These are phyloP conservation scores for Guaruba guarouba DNA, from an alignment of 2,113 vertebrate genomes.

Conservation along the genomic window DNA sequence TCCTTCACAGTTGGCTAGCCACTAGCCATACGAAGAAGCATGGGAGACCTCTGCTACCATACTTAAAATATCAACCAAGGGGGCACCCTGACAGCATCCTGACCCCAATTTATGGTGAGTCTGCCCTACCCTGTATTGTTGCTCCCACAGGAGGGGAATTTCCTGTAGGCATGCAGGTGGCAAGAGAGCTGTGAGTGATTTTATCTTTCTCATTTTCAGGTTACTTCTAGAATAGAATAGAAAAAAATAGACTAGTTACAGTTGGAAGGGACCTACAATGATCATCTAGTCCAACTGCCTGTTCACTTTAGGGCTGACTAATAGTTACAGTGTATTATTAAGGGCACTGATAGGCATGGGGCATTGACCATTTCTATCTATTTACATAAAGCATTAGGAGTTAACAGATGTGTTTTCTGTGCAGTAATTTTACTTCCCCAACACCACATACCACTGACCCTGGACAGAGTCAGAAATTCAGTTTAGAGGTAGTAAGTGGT, in stretches of 20 bases:
- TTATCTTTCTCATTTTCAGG: neutral
- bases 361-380: neutral
- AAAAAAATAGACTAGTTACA: neutral
- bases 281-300: neutral
- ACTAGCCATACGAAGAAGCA: neutral
- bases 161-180: neutral
- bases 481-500: neutral
- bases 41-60: neutral
- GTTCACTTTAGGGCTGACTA: neutral
- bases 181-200: neutral
- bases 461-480: neutral
- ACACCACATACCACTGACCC: accelerated
- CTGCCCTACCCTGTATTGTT: neutral
- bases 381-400: neutral
- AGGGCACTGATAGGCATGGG: neutral
- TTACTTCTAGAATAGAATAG: neutral
- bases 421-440: neutral
- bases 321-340: neutral
- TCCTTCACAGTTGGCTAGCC: neutral
- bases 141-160: neutral
- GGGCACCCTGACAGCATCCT: neutral
- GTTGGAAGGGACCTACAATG: neutral
- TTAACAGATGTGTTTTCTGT: neutral
- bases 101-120: neutral
- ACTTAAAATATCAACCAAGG: neutral